Evolutionary conservation across 2,113 vertebrate genomes (phyloP).

Genomic region (Cygnus buccinator): DNA sequence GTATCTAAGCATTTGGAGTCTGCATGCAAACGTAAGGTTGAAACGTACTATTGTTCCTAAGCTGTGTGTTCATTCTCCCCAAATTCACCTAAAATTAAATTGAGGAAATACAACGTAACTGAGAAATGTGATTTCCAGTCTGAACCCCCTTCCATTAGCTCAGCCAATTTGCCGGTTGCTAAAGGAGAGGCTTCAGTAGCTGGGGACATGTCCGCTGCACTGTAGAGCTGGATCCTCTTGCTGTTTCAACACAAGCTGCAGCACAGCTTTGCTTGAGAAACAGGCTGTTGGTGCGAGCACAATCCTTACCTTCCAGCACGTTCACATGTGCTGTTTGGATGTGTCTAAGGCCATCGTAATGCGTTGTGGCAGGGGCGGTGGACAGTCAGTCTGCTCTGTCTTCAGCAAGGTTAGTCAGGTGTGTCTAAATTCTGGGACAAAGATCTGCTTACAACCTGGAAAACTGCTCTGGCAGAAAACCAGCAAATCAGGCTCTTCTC

Average conservation of each 20-base stretch:
- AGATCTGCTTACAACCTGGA: conserved; percentile 21
- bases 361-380: background rate
- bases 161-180: background rate
- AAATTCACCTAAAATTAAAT: background rate
- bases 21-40: background rate
- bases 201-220: accelerated
- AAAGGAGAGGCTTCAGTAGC: background rate
- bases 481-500: background rate
- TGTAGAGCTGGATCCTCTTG: accelerated
- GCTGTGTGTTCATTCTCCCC: background rate
- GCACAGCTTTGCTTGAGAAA: background rate
- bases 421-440: background rate
- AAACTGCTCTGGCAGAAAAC: conserved; percentile 4
- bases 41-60: background rate
- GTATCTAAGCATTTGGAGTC: background rate
- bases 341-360: background rate
- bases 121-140: conserved; percentile 7
- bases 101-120: background rate
- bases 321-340: background rate
- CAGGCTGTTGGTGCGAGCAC: background rate
- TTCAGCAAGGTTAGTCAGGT: background rate
- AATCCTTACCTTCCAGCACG: accelerated
- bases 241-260: background rate
- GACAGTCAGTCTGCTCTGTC: background rate
- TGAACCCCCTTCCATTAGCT: background rate